Evolutionary conservation across 30 jellyfish, hydroid and myxozoan species (phyloP).

Genomic region (Catostylus mosaicus): DNA sequence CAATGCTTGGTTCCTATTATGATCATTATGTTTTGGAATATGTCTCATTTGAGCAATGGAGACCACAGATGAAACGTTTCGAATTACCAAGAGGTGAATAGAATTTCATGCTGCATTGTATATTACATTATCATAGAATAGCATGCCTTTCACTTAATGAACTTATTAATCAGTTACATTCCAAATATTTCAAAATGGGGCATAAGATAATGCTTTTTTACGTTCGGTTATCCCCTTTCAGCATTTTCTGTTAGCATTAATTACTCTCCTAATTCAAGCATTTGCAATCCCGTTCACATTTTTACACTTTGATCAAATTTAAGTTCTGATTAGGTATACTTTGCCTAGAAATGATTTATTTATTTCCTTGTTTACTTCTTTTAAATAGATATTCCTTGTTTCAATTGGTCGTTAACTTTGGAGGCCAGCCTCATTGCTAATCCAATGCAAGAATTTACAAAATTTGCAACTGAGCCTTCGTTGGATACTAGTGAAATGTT

Average conservation of each 20-base stretch:
- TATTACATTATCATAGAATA: too few species aligned
- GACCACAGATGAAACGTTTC: constrained; percentile 66
- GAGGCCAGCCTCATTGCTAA: constrained; percentile 85
- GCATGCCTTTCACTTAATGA: too few species aligned
- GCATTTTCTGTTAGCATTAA: too few species aligned
- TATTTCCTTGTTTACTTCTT: background rate
- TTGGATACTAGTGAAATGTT: constrained; percentile 68
- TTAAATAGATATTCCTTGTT: constrained; percentile 67
- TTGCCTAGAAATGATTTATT: background rate
- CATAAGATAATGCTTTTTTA: too few species aligned
- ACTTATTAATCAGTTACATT: too few species aligned
- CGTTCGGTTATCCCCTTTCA: too few species aligned
- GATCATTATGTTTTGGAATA: constrained; percentile 94
- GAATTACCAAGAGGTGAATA: constrained; percentile 74
- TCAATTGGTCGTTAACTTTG: constrained; percentile 88
- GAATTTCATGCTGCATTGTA: too few species aligned
- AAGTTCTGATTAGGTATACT: too few species aligned
- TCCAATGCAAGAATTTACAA: constrained; percentile 98
- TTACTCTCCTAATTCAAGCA: too few species aligned
- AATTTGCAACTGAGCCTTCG: constrained; percentile 73
- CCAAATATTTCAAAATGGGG: too few species aligned
- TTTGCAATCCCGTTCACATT: too few species aligned
- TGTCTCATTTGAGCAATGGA: constrained; percentile 89
- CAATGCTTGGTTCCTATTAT: constrained; percentile 96
- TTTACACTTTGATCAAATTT: too few species aligned